phyloP scores from a whole-genome alignment of 2,888 invertebrate species.

The Parasteatoda lunata region DNA sequence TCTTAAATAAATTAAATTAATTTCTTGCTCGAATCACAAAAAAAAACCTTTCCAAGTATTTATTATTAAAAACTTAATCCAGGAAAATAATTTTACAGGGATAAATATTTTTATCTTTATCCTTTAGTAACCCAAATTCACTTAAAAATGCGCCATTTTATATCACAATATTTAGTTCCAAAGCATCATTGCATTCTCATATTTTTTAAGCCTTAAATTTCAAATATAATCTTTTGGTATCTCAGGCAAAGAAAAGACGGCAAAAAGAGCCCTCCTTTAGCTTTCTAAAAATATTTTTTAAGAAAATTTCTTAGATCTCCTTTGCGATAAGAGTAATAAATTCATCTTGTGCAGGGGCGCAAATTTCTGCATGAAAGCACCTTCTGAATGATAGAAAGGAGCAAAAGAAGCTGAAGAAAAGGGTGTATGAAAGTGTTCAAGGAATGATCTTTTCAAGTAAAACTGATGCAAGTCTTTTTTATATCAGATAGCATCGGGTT shows the following conservation, averaged over 20 bases:
- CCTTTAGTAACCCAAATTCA: no score
- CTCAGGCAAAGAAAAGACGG: slow-evolving; percentile 14
- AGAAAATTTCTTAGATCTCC: slow-evolving; percentile 41
- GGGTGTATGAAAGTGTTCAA: slow-evolving; percentile 43
- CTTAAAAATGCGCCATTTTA: no score
- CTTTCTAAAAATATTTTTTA: slow-evolving; percentile 32
- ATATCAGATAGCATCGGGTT: neutral
- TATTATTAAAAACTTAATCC: no score
- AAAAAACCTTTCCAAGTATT: no score
- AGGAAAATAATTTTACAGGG: no score
- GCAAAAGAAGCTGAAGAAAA: neutral
- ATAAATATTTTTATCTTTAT: no score
- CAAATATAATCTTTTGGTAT: slow-evolving; percentile 47
- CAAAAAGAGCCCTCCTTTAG: slow-evolving; percentile 4
- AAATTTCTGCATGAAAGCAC: slow-evolving; percentile 55
- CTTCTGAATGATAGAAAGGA: slow-evolving; percentile 44
- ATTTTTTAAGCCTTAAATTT: neutral
- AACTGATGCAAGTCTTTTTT: slow-evolving; percentile 40
- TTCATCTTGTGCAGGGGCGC: slow-evolving; percentile 36
- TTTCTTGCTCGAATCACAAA: no score
- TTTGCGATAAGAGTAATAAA: slow-evolving; percentile 53
- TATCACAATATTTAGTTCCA: no score
- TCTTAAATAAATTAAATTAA: no score
- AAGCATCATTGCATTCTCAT: no score
- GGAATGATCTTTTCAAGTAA: slow-evolving; percentile 5